phyloP scores from a whole-genome alignment of 2,113 vertebrate species.

The Vicugna pacos region DNA sequence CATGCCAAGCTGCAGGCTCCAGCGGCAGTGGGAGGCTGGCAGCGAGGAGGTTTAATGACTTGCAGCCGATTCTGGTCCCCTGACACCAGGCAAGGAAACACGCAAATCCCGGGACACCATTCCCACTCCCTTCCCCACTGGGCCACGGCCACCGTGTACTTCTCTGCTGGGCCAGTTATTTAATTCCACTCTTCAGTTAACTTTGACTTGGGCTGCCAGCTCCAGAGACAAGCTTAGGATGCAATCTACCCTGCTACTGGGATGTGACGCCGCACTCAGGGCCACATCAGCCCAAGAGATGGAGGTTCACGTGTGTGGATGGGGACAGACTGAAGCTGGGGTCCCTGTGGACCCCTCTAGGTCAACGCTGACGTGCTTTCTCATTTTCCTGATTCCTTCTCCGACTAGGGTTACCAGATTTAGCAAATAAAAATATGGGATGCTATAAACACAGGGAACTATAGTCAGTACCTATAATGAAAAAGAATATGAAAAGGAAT shows the following conservation, averaged over 20 bases:
- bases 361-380: not conserved
- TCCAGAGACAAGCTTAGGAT: not conserved
- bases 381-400: not conserved
- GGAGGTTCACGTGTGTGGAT: rapidly evolving
- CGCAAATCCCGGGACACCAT: not conserved
- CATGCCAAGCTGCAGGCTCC: not conserved
- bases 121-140: rapidly evolving
- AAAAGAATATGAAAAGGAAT: too few relatives aligned
- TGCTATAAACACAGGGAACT: too few relatives aligned
- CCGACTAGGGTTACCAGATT: not conserved
- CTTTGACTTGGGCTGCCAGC: not conserved
- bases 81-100: not conserved
- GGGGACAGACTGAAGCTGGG: not conserved
- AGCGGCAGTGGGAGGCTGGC: not conserved
- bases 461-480: too few relatives aligned
- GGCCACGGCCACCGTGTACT: rapidly evolving
- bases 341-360: not conserved
- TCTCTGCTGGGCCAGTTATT: not conserved
- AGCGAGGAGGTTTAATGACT: not conserved
- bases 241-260: not conserved
- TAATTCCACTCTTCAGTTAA: not conserved
- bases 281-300: rapidly evolving
- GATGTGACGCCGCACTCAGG: rapidly evolving
- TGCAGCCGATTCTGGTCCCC: not conserved
- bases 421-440: not conserved